These are phyloP conservation scores for Callospermophilus lateralis DNA, from an alignment of 2,113 vertebrate species.

Conservation along the genomic window DNA sequence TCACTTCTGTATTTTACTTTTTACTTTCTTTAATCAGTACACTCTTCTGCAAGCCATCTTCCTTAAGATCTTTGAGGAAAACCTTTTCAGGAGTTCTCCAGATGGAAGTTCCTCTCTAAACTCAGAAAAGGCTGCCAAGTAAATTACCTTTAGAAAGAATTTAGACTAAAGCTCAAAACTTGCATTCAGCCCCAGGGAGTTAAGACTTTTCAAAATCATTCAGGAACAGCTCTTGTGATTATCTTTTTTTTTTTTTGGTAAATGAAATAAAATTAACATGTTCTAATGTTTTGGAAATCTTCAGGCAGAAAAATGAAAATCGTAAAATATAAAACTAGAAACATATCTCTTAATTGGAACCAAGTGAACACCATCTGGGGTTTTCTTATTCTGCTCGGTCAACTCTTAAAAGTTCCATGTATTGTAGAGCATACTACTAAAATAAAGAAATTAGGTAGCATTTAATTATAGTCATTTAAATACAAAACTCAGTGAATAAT, in stretches of 20 bases:
- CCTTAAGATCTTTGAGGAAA: background rate
- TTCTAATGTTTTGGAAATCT: constrained; percentile 27
- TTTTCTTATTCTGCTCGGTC: background rate
- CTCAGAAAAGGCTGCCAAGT: background rate
- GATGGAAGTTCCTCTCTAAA: constrained; percentile 29
- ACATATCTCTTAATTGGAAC: constrained; percentile 9
- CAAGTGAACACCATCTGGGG: background rate
- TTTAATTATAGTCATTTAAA: constrained; percentile 40
- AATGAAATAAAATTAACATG: constrained; percentile 44
- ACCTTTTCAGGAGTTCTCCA: background rate
- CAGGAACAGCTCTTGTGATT: background rate
- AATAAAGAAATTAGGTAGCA: background rate
- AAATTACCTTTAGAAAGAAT: background rate
- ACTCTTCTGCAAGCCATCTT: background rate
- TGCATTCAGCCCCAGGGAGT: background rate
- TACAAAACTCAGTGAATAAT: background rate
- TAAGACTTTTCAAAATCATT: constrained; percentile 33
- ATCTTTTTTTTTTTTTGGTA: constrained; percentile 22
- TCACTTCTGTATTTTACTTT: constrained; percentile 4
- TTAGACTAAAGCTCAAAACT: constrained; percentile 35
- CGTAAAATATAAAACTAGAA: constrained; percentile 42
- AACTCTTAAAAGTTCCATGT: background rate
- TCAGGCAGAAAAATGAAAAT: constrained; percentile 26
- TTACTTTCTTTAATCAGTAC: constrained; percentile 23
- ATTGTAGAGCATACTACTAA: background rate